Evolutionary conservation across 2,113 vertebrate genomes (phyloP).

Genomic region (Progne subis): DNA sequence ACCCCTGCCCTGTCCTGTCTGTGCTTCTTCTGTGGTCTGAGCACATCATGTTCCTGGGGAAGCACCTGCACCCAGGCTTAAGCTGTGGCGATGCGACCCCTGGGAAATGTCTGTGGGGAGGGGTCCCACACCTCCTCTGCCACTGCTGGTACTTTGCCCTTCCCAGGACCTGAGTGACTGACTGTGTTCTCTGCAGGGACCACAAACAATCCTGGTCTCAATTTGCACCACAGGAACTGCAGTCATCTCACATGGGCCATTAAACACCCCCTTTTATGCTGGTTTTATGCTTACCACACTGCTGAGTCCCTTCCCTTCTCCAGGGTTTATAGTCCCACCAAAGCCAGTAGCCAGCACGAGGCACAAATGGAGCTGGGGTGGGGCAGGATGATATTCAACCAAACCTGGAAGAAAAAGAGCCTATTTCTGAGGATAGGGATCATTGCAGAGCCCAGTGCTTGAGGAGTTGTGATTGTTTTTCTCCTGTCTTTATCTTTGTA

Average conservation of each 20-base stretch:
- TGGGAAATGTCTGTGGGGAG: background rate
- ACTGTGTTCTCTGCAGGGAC: background rate
- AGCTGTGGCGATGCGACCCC: background rate
- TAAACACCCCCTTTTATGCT: background rate
- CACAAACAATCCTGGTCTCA: background rate
- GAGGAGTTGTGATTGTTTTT: background rate
- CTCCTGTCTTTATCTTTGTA: background rate
- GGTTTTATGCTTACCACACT: background rate
- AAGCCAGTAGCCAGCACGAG: background rate
- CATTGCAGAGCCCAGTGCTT: background rate
- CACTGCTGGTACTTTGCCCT: background rate
- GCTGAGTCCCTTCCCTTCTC: background rate
- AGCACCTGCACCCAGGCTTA: background rate
- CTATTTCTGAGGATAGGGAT: background rate
- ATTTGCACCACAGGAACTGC: background rate
- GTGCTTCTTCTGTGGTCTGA: background rate
- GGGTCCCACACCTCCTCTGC: background rate
- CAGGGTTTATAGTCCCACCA: background rate
- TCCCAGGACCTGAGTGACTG: background rate
- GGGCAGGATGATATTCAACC: background rate
- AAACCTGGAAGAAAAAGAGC: background rate
- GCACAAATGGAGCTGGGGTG: background rate
- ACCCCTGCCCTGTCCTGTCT: background rate
- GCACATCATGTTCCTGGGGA: too few species aligned
- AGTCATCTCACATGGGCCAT: background rate